Percentiles rank a stretch among this genome's conserved stretches.
These are phyloP conservation scores for Parapsyche elsis DNA, from an alignment of 1,140 invertebrate species.

Conservation along the genomic window DNA sequence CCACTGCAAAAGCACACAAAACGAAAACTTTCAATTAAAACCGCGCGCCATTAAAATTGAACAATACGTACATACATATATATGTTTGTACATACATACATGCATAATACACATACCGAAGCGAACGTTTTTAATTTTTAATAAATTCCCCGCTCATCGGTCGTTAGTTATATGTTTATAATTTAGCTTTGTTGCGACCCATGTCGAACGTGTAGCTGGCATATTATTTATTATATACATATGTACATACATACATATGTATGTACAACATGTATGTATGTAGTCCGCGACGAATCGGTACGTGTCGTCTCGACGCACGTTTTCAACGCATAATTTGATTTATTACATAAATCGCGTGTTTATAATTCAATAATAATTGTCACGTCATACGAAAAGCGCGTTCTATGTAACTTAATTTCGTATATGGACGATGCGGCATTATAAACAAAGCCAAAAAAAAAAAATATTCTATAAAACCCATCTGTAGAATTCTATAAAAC, in stretches of 20 bases:
- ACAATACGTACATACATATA: background rate
- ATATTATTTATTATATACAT: background rate
- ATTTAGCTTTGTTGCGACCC: too few relatives aligned
- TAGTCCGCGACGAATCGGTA: background rate
- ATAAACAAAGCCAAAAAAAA: too few relatives aligned
- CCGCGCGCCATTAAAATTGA: background rate
- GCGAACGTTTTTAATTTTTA: too few relatives aligned
- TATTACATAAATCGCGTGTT: slow-evolving; percentile 36
- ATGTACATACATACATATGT: background rate
- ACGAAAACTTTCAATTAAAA: slow-evolving; percentile 30
- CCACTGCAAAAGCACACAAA: background rate
- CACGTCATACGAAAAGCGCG: slow-evolving; percentile 14
- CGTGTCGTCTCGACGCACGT: background rate
- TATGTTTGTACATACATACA: background rate
- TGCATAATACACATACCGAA: too few relatives aligned
- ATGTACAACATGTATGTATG: background rate
- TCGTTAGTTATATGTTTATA: too few relatives aligned
- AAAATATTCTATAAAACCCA: too few relatives aligned
- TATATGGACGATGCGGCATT: background rate
- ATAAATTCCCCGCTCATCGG: too few relatives aligned
- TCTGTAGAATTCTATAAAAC: too few relatives aligned
- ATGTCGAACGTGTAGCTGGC: too few relatives aligned
- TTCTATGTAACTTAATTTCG: slow-evolving; percentile 22
- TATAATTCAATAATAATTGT: slow-evolving; percentile 44
- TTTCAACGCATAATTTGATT: slow-evolving; percentile 39